These are phyloP conservation scores for Heliothis virescens DNA, from an alignment of 1,140 invertebrate species.

Conservation along the genomic window DNA sequence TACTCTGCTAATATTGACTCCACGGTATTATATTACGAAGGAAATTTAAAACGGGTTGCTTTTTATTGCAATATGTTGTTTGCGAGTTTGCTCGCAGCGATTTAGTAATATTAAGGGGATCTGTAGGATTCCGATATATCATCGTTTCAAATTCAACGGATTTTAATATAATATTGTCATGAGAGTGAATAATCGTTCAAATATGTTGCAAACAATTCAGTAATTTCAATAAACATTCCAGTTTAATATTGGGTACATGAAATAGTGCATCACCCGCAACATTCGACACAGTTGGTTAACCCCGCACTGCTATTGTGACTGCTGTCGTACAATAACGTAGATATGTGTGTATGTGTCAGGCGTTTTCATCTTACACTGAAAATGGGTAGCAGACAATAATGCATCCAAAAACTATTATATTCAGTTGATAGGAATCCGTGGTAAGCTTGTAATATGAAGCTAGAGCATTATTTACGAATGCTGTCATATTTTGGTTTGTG, in stretches of 20 bases:
- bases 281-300: slow-evolving; percentile 51
- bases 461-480: too few species aligned
- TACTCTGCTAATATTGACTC: slow-evolving; percentile 45
- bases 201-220: neutral
- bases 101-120: slow-evolving; percentile 18
- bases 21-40: slow-evolving; percentile 35
- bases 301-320: slow-evolving; percentile 31
- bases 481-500: too few species aligned
- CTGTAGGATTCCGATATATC: neutral
- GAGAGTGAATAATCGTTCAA: neutral
- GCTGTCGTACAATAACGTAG: slow-evolving; percentile 5
- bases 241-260: neutral
- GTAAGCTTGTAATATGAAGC: too few species aligned
- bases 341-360: slow-evolving; percentile 7
- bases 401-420: neutral
- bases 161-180: neutral
- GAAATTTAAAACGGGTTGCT: slow-evolving; percentile 44
- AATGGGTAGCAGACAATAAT: slow-evolving; percentile 4
- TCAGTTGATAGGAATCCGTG: too few species aligned
- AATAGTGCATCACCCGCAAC: neutral
- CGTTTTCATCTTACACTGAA: slow-evolving; percentile 32
- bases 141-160: too few species aligned
- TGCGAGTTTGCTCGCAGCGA: slow-evolving; percentile 23
- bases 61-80: slow-evolving; percentile 35
- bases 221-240: neutral